These are phyloP conservation scores for Merluccius polli DNA, from an alignment of 2,797 vertebrate species.

Conservation along the genomic window DNA sequence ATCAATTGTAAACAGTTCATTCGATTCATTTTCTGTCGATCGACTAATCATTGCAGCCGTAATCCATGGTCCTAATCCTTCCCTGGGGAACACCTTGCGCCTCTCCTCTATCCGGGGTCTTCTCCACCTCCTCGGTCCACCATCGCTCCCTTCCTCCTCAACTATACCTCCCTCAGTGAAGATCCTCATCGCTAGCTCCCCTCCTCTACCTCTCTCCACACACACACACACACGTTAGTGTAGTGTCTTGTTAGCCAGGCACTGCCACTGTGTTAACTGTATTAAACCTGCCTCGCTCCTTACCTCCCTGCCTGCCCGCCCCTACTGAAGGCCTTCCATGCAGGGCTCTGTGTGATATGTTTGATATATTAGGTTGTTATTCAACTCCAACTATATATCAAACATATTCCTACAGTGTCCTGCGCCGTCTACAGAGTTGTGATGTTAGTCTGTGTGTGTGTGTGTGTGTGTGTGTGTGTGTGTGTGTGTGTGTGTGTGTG, in stretches of 20 bases:
- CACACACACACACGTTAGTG: not conserved
- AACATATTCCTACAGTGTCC: slow-evolving; percentile 99
- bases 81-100: not conserved
- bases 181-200: not conserved
- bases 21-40: too few species aligned
- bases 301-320: slow-evolving; percentile 40
- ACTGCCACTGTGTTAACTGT: not conserved
- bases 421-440: slow-evolving; percentile 90
- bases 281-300: slow-evolving; percentile 15
- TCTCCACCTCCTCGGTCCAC: slow-evolving; percentile 6
- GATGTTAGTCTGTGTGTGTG: slow-evolving; percentile 27
- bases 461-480: slow-evolving; percentile 10
- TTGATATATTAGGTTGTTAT: slow-evolving; percentile 99
- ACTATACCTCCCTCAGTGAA: slow-evolving; percentile 11
- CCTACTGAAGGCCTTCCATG: slow-evolving; percentile 86
- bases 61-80: not conserved
- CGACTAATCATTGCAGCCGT: too few species aligned
- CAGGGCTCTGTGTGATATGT: slow-evolving; percentile 99
- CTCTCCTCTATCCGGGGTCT: not conserved
- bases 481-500: slow-evolving; percentile 10
- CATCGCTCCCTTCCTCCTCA: slow-evolving; percentile 6
- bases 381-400: slow-evolving; percentile 99
- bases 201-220: not conserved
- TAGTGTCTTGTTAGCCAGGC: not conserved
- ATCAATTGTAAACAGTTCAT: too few species aligned